Evolutionary conservation across 2,113 vertebrate species (phyloP), one percentile per base, ranked within the genome.

Genomic region (Rhagologus leucostigma): DNA sequence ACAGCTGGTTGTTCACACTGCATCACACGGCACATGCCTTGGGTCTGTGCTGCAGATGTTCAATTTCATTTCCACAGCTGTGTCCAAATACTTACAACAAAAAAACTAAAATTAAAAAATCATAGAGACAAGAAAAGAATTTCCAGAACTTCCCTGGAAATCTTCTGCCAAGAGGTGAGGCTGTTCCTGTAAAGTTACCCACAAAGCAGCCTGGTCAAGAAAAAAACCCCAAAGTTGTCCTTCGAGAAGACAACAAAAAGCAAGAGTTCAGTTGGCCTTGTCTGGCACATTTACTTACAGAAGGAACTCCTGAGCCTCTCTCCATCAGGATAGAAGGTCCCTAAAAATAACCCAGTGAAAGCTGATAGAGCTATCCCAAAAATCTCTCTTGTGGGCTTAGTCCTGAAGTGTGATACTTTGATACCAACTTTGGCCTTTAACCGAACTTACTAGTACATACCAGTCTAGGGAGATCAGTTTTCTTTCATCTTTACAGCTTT

Each of bases 321-420:
- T 19, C 20, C 7, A 10, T 13, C 2, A 4, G 37, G 55, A 67
- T 0, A 82, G 49, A 63, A 64, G 9, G 29, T 24, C 30, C 59
- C 79, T 60, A 94, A 89, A 85, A 95, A 88, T 62, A 95, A 83
- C 50, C 23, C 68, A 75, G 56, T 50, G 79, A 74, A 92, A 93
- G 59, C 39, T 41, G 82, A 86, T 11, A 79, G 62, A 79, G 64
- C 35, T 53, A 84, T 89, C 44, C 68, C 30, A 77, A 94, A 81
- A 86, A 94, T 92, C 90, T 70, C 71, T 55, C 68, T 16, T 0
- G 0, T n/a, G 60, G 68, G 56, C 47, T 93, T 49, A 71, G 64
- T 68, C 73, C 71, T 53, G n/a, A 81, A 95, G 68, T 9, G 46
- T 24, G 73, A 81, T 68, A 78, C 90, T 78, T 46, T 75, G 79